Percentiles rank a stretch among this genome's conserved stretches.
phyloP scores from a whole-genome alignment of 1,140 invertebrate species.

The Orchesella cincta region DNA sequence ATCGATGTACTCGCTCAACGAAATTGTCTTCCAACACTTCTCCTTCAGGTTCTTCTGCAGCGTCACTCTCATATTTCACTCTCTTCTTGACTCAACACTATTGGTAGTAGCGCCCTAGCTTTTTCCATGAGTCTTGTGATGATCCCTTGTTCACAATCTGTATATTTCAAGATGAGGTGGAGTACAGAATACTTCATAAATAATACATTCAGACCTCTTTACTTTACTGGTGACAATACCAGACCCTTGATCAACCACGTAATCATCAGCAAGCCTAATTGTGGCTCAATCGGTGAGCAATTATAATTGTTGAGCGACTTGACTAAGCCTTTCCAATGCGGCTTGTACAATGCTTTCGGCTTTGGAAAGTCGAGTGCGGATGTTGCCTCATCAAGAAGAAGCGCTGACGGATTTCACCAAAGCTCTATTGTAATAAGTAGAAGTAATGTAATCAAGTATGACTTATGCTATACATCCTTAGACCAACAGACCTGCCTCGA shows the following conservation, averaged over 20 bases:
- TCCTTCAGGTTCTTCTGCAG: neutral
- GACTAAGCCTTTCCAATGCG: constrained; percentile 67
- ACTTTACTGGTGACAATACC: too few species aligned
- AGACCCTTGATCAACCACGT: constrained; percentile 69
- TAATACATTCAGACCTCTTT: too few species aligned
- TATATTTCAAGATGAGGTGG: too few species aligned
- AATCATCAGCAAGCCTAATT: constrained; percentile 75
- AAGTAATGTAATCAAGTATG: too few species aligned
- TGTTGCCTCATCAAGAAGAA: constrained; percentile 85
- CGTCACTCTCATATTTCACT: constrained; percentile 13
- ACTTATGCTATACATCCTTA: too few species aligned
- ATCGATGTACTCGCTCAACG: constrained; percentile 8
- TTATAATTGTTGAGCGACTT: constrained; percentile 81
- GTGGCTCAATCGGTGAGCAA: constrained; percentile 85
- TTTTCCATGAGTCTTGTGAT: constrained; percentile 71
- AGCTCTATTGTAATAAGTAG: too few species aligned
- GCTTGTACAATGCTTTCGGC: constrained; percentile 72
- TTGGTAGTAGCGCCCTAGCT: constrained; percentile 29
- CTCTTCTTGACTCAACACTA: constrained; percentile 35
- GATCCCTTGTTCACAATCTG: constrained; percentile 81
- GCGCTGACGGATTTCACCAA: constrained; percentile 74
- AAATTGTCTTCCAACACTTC: neutral
- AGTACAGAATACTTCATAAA: too few species aligned
- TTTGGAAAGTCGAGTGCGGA: constrained; percentile 83
- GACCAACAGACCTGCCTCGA: too few species aligned